Conservation (phyloP, 2,797 vertebrate species). For the Takifugu ocellatus region DNA sequence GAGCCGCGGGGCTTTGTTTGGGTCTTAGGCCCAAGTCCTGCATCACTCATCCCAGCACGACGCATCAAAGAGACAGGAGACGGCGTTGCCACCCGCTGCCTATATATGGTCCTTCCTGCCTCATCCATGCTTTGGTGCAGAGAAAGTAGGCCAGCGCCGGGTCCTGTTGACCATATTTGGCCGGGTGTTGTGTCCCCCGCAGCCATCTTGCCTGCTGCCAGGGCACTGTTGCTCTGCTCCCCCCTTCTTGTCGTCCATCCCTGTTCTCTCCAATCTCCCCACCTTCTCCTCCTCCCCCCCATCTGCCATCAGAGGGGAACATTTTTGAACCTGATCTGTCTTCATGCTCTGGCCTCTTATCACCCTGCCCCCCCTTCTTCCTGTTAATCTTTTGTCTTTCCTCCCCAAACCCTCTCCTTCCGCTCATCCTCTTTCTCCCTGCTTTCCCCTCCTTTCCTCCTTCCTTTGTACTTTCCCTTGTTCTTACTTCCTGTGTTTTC, state of each 20-base stretch:
- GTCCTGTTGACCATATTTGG: slow-evolving; percentile 73
- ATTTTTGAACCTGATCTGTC: slow-evolving; percentile 34
- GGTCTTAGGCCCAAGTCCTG: slow-evolving; percentile 49
- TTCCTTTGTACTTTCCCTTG: slow-evolving; percentile 54
- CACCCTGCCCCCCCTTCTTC: slow-evolving; percentile 34
- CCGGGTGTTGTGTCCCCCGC: slow-evolving; percentile 64
- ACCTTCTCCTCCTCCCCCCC: slow-evolving; percentile 18
- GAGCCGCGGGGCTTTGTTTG: slow-evolving; percentile 48
- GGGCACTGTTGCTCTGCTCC: slow-evolving; percentile 49
- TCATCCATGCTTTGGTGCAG: slow-evolving; percentile 58
- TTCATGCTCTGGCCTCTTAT: slow-evolving; percentile 29
- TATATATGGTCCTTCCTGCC: slow-evolving; percentile 59
- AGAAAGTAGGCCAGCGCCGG: slow-evolving; percentile 72
- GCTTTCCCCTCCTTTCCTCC: slow-evolving; percentile 43
- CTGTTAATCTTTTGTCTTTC: slow-evolving; percentile 55
- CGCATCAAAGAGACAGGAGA: slow-evolving; percentile 54
- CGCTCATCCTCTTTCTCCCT: slow-evolving; percentile 47
- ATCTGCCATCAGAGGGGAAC: slow-evolving; percentile 15
- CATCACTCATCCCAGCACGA: slow-evolving; percentile 55
- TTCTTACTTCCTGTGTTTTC: slow-evolving; percentile 54
- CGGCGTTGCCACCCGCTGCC: slow-evolving; percentile 33
- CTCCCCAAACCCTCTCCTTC: slow-evolving; percentile 49
- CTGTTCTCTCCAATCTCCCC: slow-evolving; percentile 35
- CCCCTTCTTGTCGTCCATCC: slow-evolving; percentile 26
- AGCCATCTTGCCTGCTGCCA: slow-evolving; percentile 69